These are phyloP conservation scores for Leucopternis melanops DNA, from an alignment of 2,113 vertebrate species.

Conservation along the genomic window DNA sequence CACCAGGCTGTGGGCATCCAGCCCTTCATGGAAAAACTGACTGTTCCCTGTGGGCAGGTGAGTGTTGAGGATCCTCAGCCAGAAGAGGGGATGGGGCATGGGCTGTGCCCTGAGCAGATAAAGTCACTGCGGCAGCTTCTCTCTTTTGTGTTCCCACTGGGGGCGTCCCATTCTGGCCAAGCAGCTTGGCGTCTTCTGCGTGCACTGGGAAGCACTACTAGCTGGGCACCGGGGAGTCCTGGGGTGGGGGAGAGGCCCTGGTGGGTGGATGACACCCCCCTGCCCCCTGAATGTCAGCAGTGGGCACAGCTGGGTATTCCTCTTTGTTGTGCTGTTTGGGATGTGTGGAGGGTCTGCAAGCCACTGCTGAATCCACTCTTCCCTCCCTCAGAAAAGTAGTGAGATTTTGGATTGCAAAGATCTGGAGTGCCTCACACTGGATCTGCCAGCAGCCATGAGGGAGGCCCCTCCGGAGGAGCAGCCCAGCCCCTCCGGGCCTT, in stretches of 20 bases:
- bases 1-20: conserved; percentile 69
- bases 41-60: conserved; percentile 70
- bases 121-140: neutral
- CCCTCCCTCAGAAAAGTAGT: conserved; percentile 42
- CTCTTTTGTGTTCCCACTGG: neutral
- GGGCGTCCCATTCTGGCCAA: neutral
- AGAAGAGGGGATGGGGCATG: neutral
- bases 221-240: neutral
- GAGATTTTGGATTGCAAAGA: conserved; percentile 55
- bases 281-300: neutral
- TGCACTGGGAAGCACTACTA: neutral
- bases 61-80: neutral
- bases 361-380: neutral
- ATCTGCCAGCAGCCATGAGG: neutral
- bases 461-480: neutral
- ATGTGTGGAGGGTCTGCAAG: neutral
- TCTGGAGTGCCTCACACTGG: neutral
- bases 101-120: neutral
- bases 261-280: neutral
- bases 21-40: conserved; percentile 72
- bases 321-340: neutral
- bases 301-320: neutral
- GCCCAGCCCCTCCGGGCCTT: neutral
- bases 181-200: neutral
- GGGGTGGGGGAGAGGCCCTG: neutral